These are phyloP conservation scores for Apogon talboti DNA, from an alignment of 2,797 vertebrate species.

Conservation along the genomic window DNA sequence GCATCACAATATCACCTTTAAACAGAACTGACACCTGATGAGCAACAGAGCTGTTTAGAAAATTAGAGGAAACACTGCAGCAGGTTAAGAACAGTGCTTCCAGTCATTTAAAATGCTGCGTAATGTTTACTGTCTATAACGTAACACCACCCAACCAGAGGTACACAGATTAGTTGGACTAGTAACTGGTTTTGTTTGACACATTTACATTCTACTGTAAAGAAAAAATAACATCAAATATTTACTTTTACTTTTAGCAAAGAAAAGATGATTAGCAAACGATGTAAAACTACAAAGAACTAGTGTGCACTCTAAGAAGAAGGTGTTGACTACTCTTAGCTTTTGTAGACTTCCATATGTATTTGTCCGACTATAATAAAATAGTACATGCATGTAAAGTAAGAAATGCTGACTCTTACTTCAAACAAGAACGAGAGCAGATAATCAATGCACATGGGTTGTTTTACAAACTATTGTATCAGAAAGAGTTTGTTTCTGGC, in stretches of 20 bases:
- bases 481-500: too few relatives aligned
- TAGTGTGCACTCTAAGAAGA: not conserved
- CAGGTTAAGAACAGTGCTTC: too few relatives aligned
- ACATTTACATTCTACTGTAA: not conserved
- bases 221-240: not conserved
- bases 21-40: too few relatives aligned
- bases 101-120: too few relatives aligned
- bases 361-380: not conserved
- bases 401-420: not conserved
- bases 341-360: not conserved
- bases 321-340: not conserved
- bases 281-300: slow-evolving; percentile 17
- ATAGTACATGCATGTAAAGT: not conserved
- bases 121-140: too few relatives aligned
- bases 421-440: too few relatives aligned
- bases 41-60: too few relatives aligned
- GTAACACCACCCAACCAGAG: not conserved
- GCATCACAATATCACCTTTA: too few relatives aligned
- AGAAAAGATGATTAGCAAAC: slow-evolving; percentile 11
- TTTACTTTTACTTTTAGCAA: not conserved
- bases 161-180: not conserved
- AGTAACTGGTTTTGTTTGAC: not conserved
- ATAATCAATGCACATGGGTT: too few relatives aligned
- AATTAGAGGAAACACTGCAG: too few relatives aligned
- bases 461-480: too few relatives aligned